Base-by-base conservation (phyloP, 2,113 vertebrate genomes). In the Sylvietta virens region DNA sequence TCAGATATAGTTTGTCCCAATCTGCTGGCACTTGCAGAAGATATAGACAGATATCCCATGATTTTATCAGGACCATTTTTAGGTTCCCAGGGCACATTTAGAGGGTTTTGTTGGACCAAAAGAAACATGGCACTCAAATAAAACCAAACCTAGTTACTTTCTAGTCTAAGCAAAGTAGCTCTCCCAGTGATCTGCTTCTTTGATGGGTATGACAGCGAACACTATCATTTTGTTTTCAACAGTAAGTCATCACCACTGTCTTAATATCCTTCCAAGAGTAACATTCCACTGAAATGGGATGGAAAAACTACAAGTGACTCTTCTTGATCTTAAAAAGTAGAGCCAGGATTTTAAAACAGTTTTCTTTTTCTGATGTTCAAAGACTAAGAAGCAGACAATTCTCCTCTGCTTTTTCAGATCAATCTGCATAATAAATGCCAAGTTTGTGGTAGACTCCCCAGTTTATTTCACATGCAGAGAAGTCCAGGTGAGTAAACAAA, bases 261-360 rank as follows among this genome's bases (percentile, higher is more conserved):
- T 62, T 53, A 65, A 40, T 47, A 44, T 47, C 40, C 17, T 60
- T 87, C 24, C 65, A 20, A 92, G 33, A 81, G 5, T 35, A 60
- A 19, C 10, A 1, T 71, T 89, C 13, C 19, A 44, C 53, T 79
- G 50, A 81, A 90, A 60, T 5, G 1, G 15, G 12, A 45, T 47
- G 35, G 11, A 64, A 64, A 66, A 48, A 47, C 23, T 28, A 30
- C 0, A 0, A 67, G 8, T 60, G 13, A 42, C 5, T 76, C 22
- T 50, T 51, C 23, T 33, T 69, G 19, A 69, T 72, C 19, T 56
- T 47, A 50, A 81, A 86, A 81, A 54, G 24, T 10, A 56, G 26
- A 83, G 13, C 1, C 10, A 58, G 33, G 9, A n/a, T 5, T 82
- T 69, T 42, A 62, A 47, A 88, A 48, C 0, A 20, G 24, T 23